Conservation (phyloP, 2,888 invertebrate genomes). For the Himalopsyche tibetana region DNA sequence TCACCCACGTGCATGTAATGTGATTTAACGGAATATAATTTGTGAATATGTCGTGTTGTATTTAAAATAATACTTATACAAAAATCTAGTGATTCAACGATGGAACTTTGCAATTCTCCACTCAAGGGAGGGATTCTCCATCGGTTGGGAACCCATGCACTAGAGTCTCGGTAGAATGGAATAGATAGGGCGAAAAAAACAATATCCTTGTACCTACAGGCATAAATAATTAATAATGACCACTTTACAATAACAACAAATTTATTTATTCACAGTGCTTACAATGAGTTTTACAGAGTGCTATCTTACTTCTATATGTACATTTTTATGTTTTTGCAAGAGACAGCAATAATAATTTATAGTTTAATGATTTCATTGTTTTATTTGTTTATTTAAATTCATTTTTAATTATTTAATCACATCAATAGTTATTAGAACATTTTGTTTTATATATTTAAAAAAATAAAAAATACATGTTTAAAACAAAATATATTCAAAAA, state of each 20-base stretch:
- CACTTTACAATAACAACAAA: slow-evolving; percentile 30
- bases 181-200: too few species aligned
- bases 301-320: not conserved
- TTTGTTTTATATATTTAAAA: not conserved
- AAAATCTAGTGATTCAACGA: too few species aligned
- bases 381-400: not conserved
- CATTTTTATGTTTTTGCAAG: not conserved
- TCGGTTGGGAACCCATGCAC: too few species aligned
- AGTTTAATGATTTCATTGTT: slow-evolving; percentile 6
- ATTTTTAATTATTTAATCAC: slow-evolving; percentile 17
- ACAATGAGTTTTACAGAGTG: slow-evolving; percentile 27
- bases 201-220: too few species aligned
- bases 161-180: too few species aligned
- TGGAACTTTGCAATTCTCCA: too few species aligned
- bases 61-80: too few species aligned
- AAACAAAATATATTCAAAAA: not conserved
- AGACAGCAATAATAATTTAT: not conserved
- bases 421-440: slow-evolving; percentile 10
- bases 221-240: too few species aligned
- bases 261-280: slow-evolving; percentile 29
- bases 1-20: too few species aligned
- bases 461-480: not conserved
- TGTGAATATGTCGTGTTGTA: too few species aligned
- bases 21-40: too few species aligned
- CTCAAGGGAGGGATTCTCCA: too few species aligned